phyloP scores from a whole-genome alignment of 2,113 vertebrate species.

The Lophura nycthemera region DNA sequence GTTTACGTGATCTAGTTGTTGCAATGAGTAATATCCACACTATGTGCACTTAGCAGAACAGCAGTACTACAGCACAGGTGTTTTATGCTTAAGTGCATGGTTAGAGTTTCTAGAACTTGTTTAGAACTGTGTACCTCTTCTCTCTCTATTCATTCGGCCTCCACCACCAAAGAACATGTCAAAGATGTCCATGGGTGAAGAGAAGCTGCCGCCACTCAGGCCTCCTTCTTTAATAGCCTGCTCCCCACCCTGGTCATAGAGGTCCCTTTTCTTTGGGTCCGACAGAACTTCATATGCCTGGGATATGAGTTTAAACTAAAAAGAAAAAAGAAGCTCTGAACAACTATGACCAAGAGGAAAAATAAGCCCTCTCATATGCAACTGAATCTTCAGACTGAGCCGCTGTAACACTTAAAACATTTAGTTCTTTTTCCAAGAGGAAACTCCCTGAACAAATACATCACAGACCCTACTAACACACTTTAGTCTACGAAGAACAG shows the following conservation, averaged over 20 bases:
- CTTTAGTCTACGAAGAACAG: neutral
- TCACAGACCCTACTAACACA: neutral
- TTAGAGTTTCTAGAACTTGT: constrained; percentile 66
- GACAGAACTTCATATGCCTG: constrained; percentile 98
- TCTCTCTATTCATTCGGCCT: constrained; percentile 92
- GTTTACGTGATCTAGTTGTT: constrained; percentile 25
- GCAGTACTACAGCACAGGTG: constrained; percentile 32
- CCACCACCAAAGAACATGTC: constrained; percentile 99
- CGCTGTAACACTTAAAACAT: neutral
- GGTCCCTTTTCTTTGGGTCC: constrained; percentile 92
- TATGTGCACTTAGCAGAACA: constrained; percentile 48
- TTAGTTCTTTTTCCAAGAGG: neutral
- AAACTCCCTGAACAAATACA: neutral
- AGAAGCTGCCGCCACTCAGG: constrained; percentile 84
- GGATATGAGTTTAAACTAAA: constrained; percentile 98
- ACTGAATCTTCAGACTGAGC: neutral
- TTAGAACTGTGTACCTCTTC: constrained; percentile 85
- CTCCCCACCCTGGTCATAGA: constrained; percentile 97
- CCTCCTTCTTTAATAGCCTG: constrained; percentile 98
- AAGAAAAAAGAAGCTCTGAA: constrained; percentile 69
- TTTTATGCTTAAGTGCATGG: constrained; percentile 49
- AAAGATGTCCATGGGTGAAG: constrained; percentile 97
- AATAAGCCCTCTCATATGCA: constrained; percentile 35
- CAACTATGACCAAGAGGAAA: constrained; percentile 58
- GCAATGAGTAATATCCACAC: neutral